Evolutionary conservation across 2,797 vertebrate species (phyloP), one percentile per base, ranked within the genome.

Genomic region (Pseudomugil gertrudae): DNA sequence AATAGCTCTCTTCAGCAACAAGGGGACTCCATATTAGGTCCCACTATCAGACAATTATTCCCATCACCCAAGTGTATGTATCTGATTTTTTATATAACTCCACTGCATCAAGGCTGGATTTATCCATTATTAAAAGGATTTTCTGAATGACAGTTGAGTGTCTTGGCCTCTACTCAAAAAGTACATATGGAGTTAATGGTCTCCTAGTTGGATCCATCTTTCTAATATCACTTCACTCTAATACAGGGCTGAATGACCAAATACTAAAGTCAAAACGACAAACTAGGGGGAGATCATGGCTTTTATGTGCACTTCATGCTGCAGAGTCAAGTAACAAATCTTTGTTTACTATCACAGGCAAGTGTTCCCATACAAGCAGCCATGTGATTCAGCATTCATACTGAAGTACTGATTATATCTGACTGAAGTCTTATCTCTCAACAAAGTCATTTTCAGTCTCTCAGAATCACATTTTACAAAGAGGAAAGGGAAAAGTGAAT

Each of bases 401-500:
- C 4, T 11, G 15, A 51, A 52, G 11, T 24, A 58, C 29, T 23
- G 9, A 63, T 33, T 50, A 32, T 10, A 63, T 51, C 17, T 40
- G 11, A 0, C 57, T 23, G 2, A 4, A 35, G 57, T 36, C 53
- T 0, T 5, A 51, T 66, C n/a, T 63, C n/a, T 30, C 9, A 43
- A 21, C 17, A 71, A 38, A 52, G 24, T 33, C 50, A 51, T 51
- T 50, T 27, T 51, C 19, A 5, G 2, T 36, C 52, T 59, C 11
- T 53, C 26, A 27, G 50, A 52, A 26, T 17, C 33, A 27, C 5
- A 29, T 35, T 74, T 11, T 53, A 19, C 48, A 5, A 40, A 15
- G 26, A 36, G 40, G 29, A 56, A 32, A n/a, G 4, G 21, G 68
- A 76, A 55, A n/a, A 15, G 32, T 2, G 15, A 66, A 51, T 66